phyloP scores from a whole-genome alignment of 2,888 invertebrate species.

The Cheilosia variabilis region DNA sequence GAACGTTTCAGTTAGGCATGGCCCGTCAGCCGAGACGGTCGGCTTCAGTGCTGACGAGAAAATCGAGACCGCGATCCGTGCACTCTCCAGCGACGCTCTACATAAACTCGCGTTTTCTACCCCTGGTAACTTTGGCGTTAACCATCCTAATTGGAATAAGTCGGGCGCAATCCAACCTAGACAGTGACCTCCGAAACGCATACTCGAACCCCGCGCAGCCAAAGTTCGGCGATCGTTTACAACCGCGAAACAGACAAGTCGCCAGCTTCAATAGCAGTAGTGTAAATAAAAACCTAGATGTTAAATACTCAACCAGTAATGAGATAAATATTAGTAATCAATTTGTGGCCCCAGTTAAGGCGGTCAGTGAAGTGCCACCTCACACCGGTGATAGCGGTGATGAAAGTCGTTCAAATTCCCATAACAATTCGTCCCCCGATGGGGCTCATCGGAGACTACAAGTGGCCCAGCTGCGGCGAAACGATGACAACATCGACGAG shows the following conservation, averaged over 20 bases:
- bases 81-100: conserved; percentile 25
- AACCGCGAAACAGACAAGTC: conserved; percentile 79
- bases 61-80: conserved; percentile 52
- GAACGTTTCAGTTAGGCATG: conserved; percentile 80
- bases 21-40: conserved; percentile 81
- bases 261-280: conserved; percentile 68
- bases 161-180: conserved; percentile 66
- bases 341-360: conserved; percentile 77
- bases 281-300: conserved; percentile 42
- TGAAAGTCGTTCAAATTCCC: conserved; percentile 47
- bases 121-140: conserved; percentile 52
- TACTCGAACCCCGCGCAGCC: conserved; percentile 76
- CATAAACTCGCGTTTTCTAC: conserved; percentile 59
- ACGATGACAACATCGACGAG: conserved; percentile 79
- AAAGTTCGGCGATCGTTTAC: conserved; percentile 81
- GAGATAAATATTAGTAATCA: conserved; percentile 78
- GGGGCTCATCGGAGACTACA: conserved; percentile 62
- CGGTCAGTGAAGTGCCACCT: conserved; percentile 76
- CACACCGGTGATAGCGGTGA: conserved; percentile 58
- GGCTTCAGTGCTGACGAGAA: conserved; percentile 77
- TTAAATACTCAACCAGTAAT: conserved; percentile 73
- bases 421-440: conserved; percentile 24
- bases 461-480: conserved; percentile 76
- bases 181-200: conserved; percentile 59
- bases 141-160: conserved; percentile 69